phyloP scores from a whole-genome alignment of 2,113 vertebrate genomes.

The Pterophyllum scalare region DNA sequence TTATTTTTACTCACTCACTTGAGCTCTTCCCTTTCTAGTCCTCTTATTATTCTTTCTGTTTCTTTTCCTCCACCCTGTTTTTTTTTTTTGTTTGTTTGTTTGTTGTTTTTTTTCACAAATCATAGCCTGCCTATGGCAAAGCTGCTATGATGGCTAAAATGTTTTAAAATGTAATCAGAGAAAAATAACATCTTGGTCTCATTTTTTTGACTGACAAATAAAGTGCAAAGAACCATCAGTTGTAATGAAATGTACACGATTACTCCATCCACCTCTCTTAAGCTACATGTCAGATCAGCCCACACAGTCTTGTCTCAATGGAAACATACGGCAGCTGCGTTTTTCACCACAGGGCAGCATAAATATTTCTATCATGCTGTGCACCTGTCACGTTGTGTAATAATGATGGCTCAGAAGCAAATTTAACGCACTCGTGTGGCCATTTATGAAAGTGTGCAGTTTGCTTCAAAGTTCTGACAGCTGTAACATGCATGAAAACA shows the following conservation, averaged over 20 bases:
- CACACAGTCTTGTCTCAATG: conserved; percentile 7
- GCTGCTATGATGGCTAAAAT: not conserved
- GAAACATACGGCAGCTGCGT: conserved; percentile 18
- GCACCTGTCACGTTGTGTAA: not conserved
- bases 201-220: not conserved
- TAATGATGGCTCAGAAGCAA: not conserved
- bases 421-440: not conserved
- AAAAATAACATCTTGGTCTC: not conserved
- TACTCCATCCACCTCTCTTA: not conserved
- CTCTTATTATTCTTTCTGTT: too few relatives aligned
- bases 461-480: not conserved
- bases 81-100: too few relatives aligned
- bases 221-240: not conserved
- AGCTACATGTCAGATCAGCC: not conserved
- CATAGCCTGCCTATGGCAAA: not conserved
- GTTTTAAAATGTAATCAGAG: not conserved
- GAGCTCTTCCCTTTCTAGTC: too few relatives aligned
- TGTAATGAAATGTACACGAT: not conserved
- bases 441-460: not conserved
- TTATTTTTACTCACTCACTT: too few relatives aligned
- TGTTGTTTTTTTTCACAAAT: not conserved
- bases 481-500: too few relatives aligned
- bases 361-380: not conserved
- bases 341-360: not conserved
- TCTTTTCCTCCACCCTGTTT: too few relatives aligned